A percentile compares a stretch with the other conserved stretches of the same genome.
Evolutionary conservation across 2,888 invertebrate species (phyloP).

Genomic region (Caradrina clavipalpis): DNA sequence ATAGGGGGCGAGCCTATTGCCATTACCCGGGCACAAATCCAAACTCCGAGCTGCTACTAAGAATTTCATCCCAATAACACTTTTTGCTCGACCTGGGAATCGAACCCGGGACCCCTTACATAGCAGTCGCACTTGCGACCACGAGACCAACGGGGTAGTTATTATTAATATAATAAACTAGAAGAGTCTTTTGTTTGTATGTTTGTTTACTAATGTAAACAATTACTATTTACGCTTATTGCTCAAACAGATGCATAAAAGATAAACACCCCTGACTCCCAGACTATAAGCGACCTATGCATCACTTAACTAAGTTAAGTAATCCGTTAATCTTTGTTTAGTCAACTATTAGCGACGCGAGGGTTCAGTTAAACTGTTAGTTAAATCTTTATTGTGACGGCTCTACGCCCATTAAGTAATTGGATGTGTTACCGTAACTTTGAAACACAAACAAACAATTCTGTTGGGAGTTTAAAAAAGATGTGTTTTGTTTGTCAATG

Average conservation of each 20-base stretch:
- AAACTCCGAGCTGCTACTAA: too few relatives aligned
- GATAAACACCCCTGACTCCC: constrained; percentile 24
- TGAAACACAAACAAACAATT: not conserved
- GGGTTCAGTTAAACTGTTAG: constrained; percentile 60
- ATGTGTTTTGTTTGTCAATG: not conserved
- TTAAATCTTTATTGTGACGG: constrained; percentile 62
- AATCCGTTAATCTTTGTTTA: constrained; percentile 76
- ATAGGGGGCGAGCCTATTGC: too few relatives aligned
- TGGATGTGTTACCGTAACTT: constrained; percentile 37
- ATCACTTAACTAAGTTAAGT: constrained; percentile 68
- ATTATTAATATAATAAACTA: too few relatives aligned
- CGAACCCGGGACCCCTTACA: too few relatives aligned
- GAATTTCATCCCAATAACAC: too few relatives aligned
- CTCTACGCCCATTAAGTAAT: constrained; percentile 57
- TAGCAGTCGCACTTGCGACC: too few relatives aligned
- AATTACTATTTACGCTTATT: not conserved
- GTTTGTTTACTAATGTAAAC: too few relatives aligned
- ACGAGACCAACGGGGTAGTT: too few relatives aligned
- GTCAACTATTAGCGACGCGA: constrained; percentile 72
- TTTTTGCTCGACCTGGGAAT: too few relatives aligned
- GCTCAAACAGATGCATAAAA: not conserved
- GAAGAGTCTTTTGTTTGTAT: too few relatives aligned
- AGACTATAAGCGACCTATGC: constrained; percentile 61
- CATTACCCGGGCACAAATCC: too few relatives aligned
- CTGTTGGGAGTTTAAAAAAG: not conserved